These are phyloP conservation scores for Heliconius erato DNA, from an alignment of 2,888 invertebrate species.

Conservation along the genomic window DNA sequence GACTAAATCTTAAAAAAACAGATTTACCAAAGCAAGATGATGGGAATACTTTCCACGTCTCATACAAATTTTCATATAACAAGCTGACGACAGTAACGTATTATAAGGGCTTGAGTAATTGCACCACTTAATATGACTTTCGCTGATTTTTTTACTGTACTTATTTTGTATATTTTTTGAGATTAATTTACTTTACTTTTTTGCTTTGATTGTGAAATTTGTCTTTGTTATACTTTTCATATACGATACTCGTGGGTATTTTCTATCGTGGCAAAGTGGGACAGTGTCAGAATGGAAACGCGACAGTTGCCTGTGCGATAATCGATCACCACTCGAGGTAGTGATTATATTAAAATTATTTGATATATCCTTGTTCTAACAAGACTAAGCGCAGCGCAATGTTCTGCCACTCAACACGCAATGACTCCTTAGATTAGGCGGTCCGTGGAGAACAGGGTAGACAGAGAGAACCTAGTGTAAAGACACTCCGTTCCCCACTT, in stretches of 20 bases:
- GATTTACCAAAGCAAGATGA: too few species aligned
- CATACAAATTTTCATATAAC: not conserved
- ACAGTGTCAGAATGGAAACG: not conserved
- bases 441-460: too few species aligned
- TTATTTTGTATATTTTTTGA: too few species aligned
- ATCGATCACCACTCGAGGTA: too few species aligned
- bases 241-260: too few species aligned
- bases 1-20: too few species aligned
- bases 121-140: not conserved
- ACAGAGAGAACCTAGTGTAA: too few species aligned
- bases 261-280: not conserved
- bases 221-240: too few species aligned
- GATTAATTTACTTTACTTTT: too few species aligned
- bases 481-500: too few species aligned
- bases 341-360: too few species aligned
- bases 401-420: not conserved
- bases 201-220: too few species aligned
- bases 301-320: not conserved
- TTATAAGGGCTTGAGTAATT: not conserved
- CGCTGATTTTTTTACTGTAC: not conserved
- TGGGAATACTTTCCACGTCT: not conserved
- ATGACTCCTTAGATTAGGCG: not conserved
- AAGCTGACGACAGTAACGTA: constrained; percentile 10
- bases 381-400: not conserved
- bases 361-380: not conserved